Evolutionary conservation across 2,797 vertebrate species (phyloP), one percentile per base, ranked within the genome.

Genomic region (Myotis pilosus): DNA sequence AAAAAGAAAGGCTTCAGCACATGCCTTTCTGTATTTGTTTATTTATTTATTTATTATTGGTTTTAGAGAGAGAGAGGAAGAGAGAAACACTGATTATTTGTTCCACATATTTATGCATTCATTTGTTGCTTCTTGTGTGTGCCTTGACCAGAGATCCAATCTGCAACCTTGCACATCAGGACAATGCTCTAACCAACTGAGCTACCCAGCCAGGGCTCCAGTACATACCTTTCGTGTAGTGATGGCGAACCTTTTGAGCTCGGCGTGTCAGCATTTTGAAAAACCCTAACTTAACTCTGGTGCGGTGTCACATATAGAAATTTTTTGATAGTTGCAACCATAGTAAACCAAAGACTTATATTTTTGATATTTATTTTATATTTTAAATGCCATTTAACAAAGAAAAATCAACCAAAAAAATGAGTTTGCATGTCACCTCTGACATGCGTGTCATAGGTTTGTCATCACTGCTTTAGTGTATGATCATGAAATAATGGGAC

Each of bases 401-500:
- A 44, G 41, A 44, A 44, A 44, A 44, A 44, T 44, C 41, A 44
- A 44, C 41, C 41, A 10, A 44, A 44, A 44, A 44, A 44, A 10
- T 44, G 41, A 44, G 41, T 44, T 44, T 0, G 2, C 41, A 8
- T 44, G 41, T 44, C 41, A 44, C 41, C 41, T 44, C 41, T 44
- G 41, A 44, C 9, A 44, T 2, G 8, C 9, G 41, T 44, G 41
- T 44, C 41, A 44, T 44, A 44, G 41, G 41, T 44, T 44, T 9
- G 9, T 9, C 9, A 44, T 44, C 41, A 44, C 41, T 44, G 41
- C 41, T 44, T 10, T 28, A 87, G 19, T 49, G 47, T 72, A 53
- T 47, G 20, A 88, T 57, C 66, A 17, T 90, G 68, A 93, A 85
- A 89, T 91, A 91, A 84, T 51, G 41, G 41, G 22, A 89, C 68